Base-by-base conservation (phyloP, 1,140 invertebrate species). In the Maniola jurtina region DNA sequence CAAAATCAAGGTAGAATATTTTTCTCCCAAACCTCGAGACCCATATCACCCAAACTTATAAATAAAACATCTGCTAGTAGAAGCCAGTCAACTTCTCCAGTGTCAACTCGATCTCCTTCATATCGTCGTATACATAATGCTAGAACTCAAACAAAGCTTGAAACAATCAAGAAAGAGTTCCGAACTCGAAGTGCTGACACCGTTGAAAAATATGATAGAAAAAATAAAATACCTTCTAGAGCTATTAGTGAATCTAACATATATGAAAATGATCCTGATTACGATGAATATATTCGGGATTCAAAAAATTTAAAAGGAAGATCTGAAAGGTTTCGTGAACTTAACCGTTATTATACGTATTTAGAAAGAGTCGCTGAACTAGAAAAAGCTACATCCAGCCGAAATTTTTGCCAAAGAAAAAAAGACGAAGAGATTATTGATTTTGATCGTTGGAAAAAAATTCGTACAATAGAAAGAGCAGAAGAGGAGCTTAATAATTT, bases 281-380 rank as follows among this genome's bases (percentile, higher is more conserved):
- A 95, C 78, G 93, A 94, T 69, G 92, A 93, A 61, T 96, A 96
- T 72, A 92, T 96, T 40, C 77, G 93, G 4, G 95, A 96, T 68
- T 88, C 95, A 64, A 85, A 95, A 64, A 95, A 96, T 80, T 94
- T 93, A 0, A 93, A 93, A 72, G 93, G 92, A 50, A 94, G 94
- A 79, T 97, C 95, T 0, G 94, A 95, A 64, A 93, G 95, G 57
- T 98, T 98, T 86, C 94, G 95, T 65, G 96, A 97, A 66, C 90
- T 99, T 6, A 95, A 96, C 80, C 94, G 95, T 52, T 96, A 98
- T 82, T 98, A 98, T 83, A 92, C 94, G 35, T 96, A 95, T 70
- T 92, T 98, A 42, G 97, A 98, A 86, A 93, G 96, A 79, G 94
- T 98, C 54, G 95, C 94, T 0, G 93, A 97, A 69, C 90, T 99